These are phyloP conservation scores for Zaprionus nigranus DNA, from an alignment of 1,140 invertebrate species.

Conservation along the genomic window DNA sequence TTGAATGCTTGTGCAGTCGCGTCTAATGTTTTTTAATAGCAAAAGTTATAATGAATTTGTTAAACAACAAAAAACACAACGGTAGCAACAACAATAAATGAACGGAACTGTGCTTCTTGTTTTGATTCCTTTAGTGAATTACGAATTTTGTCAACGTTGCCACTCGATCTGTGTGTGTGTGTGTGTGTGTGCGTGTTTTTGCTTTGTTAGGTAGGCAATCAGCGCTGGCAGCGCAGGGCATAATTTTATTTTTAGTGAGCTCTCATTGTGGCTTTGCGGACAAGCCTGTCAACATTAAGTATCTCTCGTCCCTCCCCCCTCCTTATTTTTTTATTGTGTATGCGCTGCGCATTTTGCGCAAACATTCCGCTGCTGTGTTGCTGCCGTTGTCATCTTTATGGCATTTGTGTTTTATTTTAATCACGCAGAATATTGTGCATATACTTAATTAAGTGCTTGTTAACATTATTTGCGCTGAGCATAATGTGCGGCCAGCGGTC, in stretches of 20 bases:
- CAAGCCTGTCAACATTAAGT: slow-evolving; percentile 43
- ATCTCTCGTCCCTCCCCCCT: slow-evolving; percentile 24
- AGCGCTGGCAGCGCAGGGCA: slow-evolving; percentile 50
- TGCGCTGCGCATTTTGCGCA: slow-evolving; percentile 53
- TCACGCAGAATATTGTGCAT: slow-evolving; percentile 76
- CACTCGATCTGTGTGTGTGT: slow-evolving; percentile 15
- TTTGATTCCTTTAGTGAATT: slow-evolving; percentile 38
- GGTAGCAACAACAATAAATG: slow-evolving; percentile 8
- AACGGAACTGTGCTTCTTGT: slow-evolving; percentile 26
- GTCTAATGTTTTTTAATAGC: slow-evolving; percentile 83
- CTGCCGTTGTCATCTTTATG: slow-evolving; percentile 24
- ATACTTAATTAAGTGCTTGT: slow-evolving; percentile 80
- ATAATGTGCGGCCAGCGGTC: slow-evolving; percentile 46
- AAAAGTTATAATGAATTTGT: slow-evolving; percentile 83
- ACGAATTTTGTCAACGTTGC: slow-evolving; percentile 58
- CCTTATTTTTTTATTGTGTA: slow-evolving; percentile 24
- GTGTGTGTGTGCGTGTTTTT: slow-evolving; percentile 43
- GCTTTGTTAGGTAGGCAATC: slow-evolving; percentile 72
- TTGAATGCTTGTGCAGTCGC: slow-evolving; percentile 63
- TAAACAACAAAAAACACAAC: slow-evolving; percentile 59
- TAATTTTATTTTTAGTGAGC: slow-evolving; percentile 75
- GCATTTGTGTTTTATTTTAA: slow-evolving; percentile 75
- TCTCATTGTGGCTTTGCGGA: slow-evolving; percentile 47
- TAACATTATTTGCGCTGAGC: slow-evolving; percentile 71
- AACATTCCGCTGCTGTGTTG: not conserved